Conservation (phyloP, 2,888 invertebrate species). For the Galeopsomyia nigrocyanea region DNA sequence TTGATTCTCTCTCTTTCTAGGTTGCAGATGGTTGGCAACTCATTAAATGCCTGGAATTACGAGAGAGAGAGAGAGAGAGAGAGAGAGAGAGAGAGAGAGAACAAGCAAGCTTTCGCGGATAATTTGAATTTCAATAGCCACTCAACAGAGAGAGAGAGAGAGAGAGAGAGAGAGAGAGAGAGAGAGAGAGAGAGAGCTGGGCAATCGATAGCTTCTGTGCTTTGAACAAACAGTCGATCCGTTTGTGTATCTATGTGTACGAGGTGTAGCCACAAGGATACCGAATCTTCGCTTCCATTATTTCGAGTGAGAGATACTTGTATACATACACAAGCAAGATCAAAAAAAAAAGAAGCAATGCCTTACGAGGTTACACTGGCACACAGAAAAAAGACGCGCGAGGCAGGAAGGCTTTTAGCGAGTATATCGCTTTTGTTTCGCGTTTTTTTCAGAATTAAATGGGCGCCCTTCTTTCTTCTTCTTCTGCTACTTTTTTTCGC, state of each 20-base stretch:
- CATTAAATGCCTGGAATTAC: no score
- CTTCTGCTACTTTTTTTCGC: conserved; percentile 10
- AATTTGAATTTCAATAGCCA: background rate
- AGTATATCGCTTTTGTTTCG: conserved; percentile 20
- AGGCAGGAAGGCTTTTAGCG: conserved; percentile 23
- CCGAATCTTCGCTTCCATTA: background rate
- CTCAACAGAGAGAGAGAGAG: background rate
- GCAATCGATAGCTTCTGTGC: background rate
- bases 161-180: conserved; percentile 12
- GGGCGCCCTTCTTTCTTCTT: conserved; percentile 2
- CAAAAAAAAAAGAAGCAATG: no score
- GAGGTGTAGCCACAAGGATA: background rate
- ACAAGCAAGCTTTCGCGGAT: no score
- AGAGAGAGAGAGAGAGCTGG: background rate
- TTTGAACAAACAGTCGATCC: background rate
- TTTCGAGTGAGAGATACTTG: no score
- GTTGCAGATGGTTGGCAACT: no score
- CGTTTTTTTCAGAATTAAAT: conserved; percentile 23
- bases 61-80: no score
- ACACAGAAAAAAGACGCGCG: background rate
- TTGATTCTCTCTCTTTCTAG: no score
- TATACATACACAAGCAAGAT: no score
- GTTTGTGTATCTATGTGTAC: background rate
- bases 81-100: no score
- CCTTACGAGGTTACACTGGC: background rate